Evolutionary conservation across 2,113 vertebrate genomes (phyloP).

Genomic region (Tichodroma muraria): DNA sequence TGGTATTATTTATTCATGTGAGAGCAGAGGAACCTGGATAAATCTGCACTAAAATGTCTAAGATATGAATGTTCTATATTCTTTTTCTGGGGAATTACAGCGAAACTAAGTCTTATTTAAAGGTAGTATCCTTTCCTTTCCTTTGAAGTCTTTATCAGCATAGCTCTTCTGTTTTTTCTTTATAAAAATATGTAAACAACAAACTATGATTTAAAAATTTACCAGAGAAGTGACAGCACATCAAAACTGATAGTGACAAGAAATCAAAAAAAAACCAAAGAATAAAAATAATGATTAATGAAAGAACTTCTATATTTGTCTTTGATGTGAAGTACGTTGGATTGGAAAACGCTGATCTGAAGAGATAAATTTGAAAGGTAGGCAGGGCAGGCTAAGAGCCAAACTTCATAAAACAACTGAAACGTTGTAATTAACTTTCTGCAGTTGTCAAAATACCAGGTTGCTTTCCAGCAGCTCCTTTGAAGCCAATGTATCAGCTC

Average conservation of each 20-base stretch:
- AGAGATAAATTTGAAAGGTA: conserved; percentile 15
- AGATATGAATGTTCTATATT: neutral
- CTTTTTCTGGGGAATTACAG: neutral
- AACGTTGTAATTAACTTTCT: neutral
- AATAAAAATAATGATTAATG: conserved; percentile 7
- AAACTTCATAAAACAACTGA: conserved; percentile 8
- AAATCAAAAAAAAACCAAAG: conserved; percentile 18
- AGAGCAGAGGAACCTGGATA: neutral
- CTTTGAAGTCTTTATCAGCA: neutral
- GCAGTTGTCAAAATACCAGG: conserved; percentile 9
- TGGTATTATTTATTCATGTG: neutral
- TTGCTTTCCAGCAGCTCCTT: neutral
- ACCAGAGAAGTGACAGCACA: neutral
- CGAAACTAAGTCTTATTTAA: neutral
- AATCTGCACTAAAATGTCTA: neutral
- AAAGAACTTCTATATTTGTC: neutral
- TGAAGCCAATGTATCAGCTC: neutral
- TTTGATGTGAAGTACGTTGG: neutral
- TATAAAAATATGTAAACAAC: neutral
- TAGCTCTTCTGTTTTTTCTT: neutral
- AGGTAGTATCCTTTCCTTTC: neutral
- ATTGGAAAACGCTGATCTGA: neutral
- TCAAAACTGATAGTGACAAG: neutral
- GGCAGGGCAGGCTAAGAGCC: neutral
- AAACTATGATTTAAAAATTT: neutral